phyloP scores from a whole-genome alignment of 2,888 invertebrate genomes.

The Polietes domitor region DNA sequence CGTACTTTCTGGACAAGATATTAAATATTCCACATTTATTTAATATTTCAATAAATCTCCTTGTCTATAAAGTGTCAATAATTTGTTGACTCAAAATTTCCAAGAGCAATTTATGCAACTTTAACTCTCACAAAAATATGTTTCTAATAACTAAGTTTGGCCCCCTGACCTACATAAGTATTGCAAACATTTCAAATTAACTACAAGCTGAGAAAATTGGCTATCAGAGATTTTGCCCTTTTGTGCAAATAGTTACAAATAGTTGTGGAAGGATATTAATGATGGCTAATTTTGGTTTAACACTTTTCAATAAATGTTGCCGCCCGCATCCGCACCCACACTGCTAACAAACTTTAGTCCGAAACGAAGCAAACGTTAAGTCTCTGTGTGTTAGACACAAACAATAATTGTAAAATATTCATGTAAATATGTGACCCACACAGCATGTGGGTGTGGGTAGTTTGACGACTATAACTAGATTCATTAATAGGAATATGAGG shows the following conservation, averaged over 20 bases:
- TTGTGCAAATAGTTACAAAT: not conserved
- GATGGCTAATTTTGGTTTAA: not conserved
- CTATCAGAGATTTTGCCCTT: not conserved
- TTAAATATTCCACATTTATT: too few species aligned
- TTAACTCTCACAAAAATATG: not conserved
- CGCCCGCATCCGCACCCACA: not conserved
- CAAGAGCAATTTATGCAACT: not conserved
- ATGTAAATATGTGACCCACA: not conserved
- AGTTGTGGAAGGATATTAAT: not conserved
- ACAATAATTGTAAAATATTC: not conserved
- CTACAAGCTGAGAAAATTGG: not conserved
- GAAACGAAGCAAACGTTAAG: not conserved
- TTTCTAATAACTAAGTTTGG: too few species aligned
- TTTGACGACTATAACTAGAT: conserved; percentile 1
- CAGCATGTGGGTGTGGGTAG: not conserved
- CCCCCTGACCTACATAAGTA: too few species aligned
- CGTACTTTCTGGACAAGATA: too few species aligned
- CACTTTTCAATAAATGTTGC: not conserved
- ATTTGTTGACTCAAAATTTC: not conserved
- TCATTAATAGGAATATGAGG: not conserved
- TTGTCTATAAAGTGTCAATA: too few species aligned
- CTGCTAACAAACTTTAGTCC: not conserved
- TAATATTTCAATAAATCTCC: too few species aligned
- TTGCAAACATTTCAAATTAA: too few species aligned
- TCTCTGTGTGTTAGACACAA: not conserved